These are phyloP conservation scores for Haemorhous mexicanus DNA, from an alignment of 2,113 vertebrate genomes.

Conservation along the genomic window DNA sequence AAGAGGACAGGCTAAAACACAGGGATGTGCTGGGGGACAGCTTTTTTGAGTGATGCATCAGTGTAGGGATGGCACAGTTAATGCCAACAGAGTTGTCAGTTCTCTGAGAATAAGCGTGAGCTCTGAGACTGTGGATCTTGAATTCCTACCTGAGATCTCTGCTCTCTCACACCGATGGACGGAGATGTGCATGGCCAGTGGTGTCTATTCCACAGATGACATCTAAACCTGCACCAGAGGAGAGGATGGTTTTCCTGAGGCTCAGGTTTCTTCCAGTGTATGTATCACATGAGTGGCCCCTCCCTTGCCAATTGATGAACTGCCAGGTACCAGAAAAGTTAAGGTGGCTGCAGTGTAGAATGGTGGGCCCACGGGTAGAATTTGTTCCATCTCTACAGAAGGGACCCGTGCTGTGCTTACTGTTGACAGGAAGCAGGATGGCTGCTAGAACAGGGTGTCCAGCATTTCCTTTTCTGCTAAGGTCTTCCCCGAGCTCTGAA, in stretches of 20 bases:
- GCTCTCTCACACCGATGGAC: background rate
- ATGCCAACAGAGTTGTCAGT: too few species aligned
- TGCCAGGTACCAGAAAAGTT: background rate
- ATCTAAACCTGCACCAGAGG: background rate
- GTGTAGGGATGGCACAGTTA: background rate
- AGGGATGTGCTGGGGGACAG: background rate
- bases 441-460: background rate
- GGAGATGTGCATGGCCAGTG: background rate
- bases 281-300: background rate
- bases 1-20: background rate
- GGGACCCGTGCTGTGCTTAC: background rate
- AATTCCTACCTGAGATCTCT: background rate
- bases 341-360: background rate
- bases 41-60: fast-evolving
- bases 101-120: background rate
- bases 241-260: background rate
- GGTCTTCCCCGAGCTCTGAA: fast-evolving
- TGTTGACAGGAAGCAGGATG: background rate
- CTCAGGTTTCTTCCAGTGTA: background rate
- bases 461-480: background rate
- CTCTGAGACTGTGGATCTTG: fast-evolving
- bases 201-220: background rate
- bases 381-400: background rate
- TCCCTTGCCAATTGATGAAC: background rate
- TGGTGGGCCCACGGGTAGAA: background rate